Evolutionary conservation across 2,797 vertebrate species (phyloP).

Genomic region (Syndactyla subalaris): DNA sequence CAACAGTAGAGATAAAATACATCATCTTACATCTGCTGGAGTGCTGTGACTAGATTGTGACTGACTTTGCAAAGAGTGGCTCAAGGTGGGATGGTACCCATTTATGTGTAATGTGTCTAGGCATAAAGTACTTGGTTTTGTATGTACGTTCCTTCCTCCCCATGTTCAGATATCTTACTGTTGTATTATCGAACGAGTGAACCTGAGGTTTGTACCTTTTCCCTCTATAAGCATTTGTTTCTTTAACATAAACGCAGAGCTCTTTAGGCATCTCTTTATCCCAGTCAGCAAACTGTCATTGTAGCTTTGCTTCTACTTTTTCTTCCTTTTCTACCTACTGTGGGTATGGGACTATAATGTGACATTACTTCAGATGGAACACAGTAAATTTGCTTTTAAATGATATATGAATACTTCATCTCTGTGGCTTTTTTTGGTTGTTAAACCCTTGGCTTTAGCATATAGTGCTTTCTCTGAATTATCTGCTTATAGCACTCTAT

Average conservation of each 20-base stretch:
- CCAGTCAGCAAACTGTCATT: neutral
- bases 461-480: neutral
- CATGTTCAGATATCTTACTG: neutral
- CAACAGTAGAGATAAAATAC: neutral
- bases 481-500: neutral
- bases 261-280: neutral
- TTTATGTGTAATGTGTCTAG: neutral
- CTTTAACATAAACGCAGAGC: neutral
- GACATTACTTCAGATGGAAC: neutral
- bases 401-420: neutral
- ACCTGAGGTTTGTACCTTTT: neutral
- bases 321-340: neutral
- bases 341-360: neutral
- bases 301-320: neutral
- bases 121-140: neutral
- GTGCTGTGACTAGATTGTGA: neutral
- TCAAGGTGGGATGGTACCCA: neutral
- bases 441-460: neutral
- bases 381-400: neutral
- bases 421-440: neutral
- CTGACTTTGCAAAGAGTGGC: neutral
- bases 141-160: rapidly evolving
- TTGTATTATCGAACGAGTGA: neutral
- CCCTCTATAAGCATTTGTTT: neutral
- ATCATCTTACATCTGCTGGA: neutral